Percentiles rank a stretch among this genome's conserved stretches.
phyloP scores from a whole-genome alignment of 2,113 vertebrate genomes.

The Semicossyphus pulcher region DNA sequence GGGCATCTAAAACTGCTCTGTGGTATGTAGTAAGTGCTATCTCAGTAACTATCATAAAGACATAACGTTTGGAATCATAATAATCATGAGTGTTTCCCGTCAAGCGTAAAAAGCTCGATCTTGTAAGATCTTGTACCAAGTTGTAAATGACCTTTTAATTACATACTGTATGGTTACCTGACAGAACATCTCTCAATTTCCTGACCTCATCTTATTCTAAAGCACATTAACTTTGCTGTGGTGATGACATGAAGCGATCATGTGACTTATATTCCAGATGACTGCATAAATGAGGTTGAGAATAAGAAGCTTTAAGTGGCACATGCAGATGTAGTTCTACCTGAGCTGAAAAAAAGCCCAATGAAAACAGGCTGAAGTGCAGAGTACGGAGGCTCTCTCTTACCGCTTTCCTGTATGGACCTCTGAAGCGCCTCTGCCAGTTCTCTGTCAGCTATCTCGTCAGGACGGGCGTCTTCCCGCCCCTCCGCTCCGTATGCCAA shows the following conservation, averaged over 20 bases:
- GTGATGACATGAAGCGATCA: slow-evolving; percentile 63
- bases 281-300: slow-evolving; percentile 62
- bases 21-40: neutral
- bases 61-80: neutral
- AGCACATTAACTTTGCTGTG: slow-evolving; percentile 39
- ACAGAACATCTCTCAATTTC: neutral
- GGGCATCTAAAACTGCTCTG: neutral
- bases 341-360: slow-evolving; percentile 48
- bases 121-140: too few relatives aligned
- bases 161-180: neutral
- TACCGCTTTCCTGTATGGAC: slow-evolving; percentile 97
- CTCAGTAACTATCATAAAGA: neutral
- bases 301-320: slow-evolving; percentile 72
- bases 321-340: slow-evolving; percentile 74
- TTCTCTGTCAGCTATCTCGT: slow-evolving; percentile 94
- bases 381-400: slow-evolving; percentile 36
- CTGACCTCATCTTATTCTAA: neutral
- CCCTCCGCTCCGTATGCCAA: slow-evolving; percentile 91
- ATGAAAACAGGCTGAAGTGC: slow-evolving; percentile 40
- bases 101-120: slow-evolving; percentile 21
- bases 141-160: neutral
- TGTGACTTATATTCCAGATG: slow-evolving; percentile 57
- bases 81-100: slow-evolving; percentile 28
- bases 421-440: slow-evolving; percentile 96
- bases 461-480: slow-evolving; percentile 88